Percentiles rank a stretch among this genome's conserved stretches.
phyloP scores from a whole-genome alignment of 1,140 invertebrate genomes.

The Papilio polytes region DNA sequence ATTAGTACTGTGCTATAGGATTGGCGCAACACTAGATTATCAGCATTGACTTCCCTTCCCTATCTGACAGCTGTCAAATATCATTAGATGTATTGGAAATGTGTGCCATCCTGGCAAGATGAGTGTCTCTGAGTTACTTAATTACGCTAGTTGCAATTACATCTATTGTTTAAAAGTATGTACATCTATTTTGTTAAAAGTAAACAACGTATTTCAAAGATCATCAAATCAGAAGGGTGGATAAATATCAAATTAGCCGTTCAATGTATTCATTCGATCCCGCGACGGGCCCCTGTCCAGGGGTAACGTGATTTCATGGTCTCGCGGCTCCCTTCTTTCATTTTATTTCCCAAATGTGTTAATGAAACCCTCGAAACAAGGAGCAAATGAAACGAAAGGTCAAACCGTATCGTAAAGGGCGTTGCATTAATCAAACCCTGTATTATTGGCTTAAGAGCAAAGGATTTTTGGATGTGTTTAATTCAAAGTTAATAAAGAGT shows the following conservation, averaged over 20 bases:
- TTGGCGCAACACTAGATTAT: too few relatives aligned
- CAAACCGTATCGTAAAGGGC: slow-evolving; percentile 38
- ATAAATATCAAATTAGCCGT: slow-evolving; percentile 39
- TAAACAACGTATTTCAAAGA: neutral
- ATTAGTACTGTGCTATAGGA: too few relatives aligned
- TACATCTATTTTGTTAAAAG: neutral
- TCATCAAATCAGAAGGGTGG: slow-evolving; percentile 31
- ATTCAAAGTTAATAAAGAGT: slow-evolving; percentile 13
- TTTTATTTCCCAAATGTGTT: slow-evolving; percentile 59
- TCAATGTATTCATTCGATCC: slow-evolving; percentile 38
- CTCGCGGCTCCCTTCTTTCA: slow-evolving; percentile 47
- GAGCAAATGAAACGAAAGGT: slow-evolving; percentile 53
- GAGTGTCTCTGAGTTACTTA: too few relatives aligned
- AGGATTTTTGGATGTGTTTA: neutral
- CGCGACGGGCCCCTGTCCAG: slow-evolving; percentile 40
- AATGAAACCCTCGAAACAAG: slow-evolving; percentile 56
- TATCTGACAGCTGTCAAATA: too few relatives aligned
- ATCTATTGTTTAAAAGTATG: neutral
- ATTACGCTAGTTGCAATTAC: too few relatives aligned
- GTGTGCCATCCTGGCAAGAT: too few relatives aligned
- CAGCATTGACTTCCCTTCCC: too few relatives aligned
- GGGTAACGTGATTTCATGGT: slow-evolving; percentile 56
- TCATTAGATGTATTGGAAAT: too few relatives aligned
- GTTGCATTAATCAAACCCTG: slow-evolving; percentile 36
- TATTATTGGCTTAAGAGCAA: slow-evolving; percentile 19